A percentile compares a stretch with the other conserved stretches of the same genome.
Conservation (phyloP, 2,888 invertebrate species). For the Spicauda simplicius region DNA sequence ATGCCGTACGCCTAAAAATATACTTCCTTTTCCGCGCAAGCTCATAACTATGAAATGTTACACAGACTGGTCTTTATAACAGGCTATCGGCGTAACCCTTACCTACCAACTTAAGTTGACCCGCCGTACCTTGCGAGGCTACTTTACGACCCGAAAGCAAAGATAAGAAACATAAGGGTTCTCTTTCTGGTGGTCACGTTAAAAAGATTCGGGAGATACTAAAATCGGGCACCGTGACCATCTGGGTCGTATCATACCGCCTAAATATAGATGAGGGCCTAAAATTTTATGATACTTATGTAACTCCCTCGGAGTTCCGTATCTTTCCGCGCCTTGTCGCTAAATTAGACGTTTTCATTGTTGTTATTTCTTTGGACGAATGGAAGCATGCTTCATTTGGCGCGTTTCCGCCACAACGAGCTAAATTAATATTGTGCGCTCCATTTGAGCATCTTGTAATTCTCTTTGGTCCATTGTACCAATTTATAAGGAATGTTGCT, state of each 20-base stretch:
- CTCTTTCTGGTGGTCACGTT: constrained; percentile 64
- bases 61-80: constrained; percentile 72
- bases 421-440: constrained; percentile 35
- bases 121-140: constrained; percentile 56
- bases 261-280: constrained; percentile 77
- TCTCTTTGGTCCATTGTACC: constrained; percentile 28
- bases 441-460: constrained; percentile 33
- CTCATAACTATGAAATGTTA: constrained; percentile 81
- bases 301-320: constrained; percentile 50
- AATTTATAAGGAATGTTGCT: constrained; percentile 26
- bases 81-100: constrained; percentile 71
- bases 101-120: constrained; percentile 61
- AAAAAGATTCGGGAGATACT: constrained; percentile 78
- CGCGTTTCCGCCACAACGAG: constrained; percentile 33
- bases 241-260: constrained; percentile 78
- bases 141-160: constrained; percentile 54
- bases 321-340: constrained; percentile 42
- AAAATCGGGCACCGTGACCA: constrained; percentile 80
- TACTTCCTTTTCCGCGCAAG: constrained; percentile 79
- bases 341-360: constrained; percentile 42
- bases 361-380: constrained; percentile 36
- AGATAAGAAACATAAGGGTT: constrained; percentile 60
- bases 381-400: constrained; percentile 36
- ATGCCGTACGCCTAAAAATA: constrained; percentile 80
- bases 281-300: constrained; percentile 73